Conservation (phyloP, 2,113 vertebrate species). For the Cervus canadensis region DNA sequence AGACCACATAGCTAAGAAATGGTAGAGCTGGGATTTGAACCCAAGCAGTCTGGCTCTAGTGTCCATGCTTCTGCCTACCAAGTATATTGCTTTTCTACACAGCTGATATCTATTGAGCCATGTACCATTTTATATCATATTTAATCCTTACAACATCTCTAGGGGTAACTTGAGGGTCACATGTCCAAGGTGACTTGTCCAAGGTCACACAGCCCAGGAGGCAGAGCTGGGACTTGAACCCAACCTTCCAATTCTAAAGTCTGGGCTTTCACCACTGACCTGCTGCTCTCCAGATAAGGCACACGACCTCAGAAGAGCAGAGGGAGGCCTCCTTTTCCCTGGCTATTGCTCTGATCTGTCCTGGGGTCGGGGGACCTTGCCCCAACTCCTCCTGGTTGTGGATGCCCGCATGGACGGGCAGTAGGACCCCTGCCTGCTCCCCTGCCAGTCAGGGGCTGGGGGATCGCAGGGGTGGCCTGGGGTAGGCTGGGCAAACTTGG, state of each 20-base stretch:
- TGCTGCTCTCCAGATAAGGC: not conserved
- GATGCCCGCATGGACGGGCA: not conserved
- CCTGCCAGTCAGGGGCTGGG: slow-evolving; percentile 75
- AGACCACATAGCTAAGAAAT: not conserved
- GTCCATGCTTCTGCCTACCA: not conserved
- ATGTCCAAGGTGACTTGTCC: not conserved
- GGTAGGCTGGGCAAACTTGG: slow-evolving; percentile 65
- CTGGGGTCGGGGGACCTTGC: not conserved
- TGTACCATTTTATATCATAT: not conserved
- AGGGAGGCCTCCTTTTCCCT: not conserved
- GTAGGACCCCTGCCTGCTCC: slow-evolving; percentile 71
- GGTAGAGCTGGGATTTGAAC: not conserved
- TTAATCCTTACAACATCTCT: not conserved
- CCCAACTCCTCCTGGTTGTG: not conserved
- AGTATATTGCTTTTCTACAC: not conserved
- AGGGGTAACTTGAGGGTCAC: not conserved
- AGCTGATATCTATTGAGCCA: not conserved
- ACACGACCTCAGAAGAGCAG: not conserved
- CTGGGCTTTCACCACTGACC: not conserved
- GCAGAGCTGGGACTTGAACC: not conserved
- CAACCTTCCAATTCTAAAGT: not conserved
- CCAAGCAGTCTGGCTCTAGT: not conserved
- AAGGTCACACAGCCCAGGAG: not conserved
- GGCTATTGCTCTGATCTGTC: not conserved
- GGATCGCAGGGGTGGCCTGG: slow-evolving; percentile 70